Percentiles rank a stretch among this genome's conserved stretches.
These are phyloP conservation scores for Vultur gryphus DNA, from an alignment of 2,797 vertebrate genomes.

Conservation along the genomic window DNA sequence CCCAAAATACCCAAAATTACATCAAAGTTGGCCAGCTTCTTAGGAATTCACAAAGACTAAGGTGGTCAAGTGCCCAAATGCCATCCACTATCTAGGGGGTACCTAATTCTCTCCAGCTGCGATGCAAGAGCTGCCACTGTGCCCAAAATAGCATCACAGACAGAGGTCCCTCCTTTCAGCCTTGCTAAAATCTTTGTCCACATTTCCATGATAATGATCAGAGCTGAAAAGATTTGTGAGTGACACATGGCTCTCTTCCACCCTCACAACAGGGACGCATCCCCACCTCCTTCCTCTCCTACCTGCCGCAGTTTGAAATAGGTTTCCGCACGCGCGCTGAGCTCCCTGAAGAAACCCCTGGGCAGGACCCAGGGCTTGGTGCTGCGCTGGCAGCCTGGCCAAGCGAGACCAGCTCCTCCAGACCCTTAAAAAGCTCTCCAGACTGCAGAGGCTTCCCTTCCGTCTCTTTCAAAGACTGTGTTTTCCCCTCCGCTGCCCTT, in stretches of 20 bases:
- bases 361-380: background rate
- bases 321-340: accelerated
- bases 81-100: background rate
- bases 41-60: background rate
- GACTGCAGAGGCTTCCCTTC: background rate
- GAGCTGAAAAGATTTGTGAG: background rate
- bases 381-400: background rate
- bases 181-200: background rate
- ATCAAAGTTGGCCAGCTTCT: background rate
- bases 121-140: background rate
- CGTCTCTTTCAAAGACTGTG: background rate
- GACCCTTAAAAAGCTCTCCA: background rate
- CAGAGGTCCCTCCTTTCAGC: background rate
- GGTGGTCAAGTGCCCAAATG: background rate
- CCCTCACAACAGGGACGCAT: background rate
- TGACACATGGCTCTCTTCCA: background rate
- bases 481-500: background rate
- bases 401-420: background rate
- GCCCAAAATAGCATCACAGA: background rate
- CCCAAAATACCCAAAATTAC: background rate
- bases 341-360: background rate
- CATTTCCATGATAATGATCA: background rate
- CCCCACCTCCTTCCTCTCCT: background rate
- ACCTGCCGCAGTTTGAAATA: background rate
- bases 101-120: background rate